A percentile compares a stretch with the other conserved stretches of the same genome.
These are phyloP conservation scores for Idaea biselata DNA, from an alignment of 2,888 invertebrate species.

Conservation along the genomic window DNA sequence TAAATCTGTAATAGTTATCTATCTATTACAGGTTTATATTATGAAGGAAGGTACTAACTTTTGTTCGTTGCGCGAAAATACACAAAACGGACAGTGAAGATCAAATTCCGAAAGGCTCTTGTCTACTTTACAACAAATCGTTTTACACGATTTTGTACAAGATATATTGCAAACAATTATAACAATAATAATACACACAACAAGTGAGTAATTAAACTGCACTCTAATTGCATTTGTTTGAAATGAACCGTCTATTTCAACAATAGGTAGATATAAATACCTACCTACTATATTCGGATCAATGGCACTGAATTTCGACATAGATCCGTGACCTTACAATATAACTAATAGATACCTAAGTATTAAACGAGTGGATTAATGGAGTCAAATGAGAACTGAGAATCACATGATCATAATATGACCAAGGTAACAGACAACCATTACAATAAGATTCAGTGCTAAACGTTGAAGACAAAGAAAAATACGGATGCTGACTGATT, in stretches of 20 bases:
- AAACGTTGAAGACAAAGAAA: conserved; percentile 42
- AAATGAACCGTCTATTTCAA: not conserved
- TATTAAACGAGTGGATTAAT: conserved; percentile 51
- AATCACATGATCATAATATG: conserved; percentile 39
- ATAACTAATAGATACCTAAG: conserved; percentile 55
- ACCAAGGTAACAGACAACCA: conserved; percentile 54
- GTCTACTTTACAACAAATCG: not conserved
- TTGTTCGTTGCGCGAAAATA: not conserved
- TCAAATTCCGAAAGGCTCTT: not conserved
- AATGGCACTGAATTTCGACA: conserved; percentile 20
- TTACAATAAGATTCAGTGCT: conserved; percentile 31
- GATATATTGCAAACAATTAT: not conserved
- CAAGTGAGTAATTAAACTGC: not conserved
- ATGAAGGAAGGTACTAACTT: no score
- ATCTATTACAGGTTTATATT: no score
- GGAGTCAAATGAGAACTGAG: conserved; percentile 48
- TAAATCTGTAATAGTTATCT: no score
- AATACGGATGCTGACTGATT: conserved; percentile 30
- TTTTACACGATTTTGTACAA: not conserved
- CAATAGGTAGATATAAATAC: no score
- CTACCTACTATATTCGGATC: not conserved
- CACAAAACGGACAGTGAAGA: not conserved
- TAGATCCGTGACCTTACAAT: conserved; percentile 57
- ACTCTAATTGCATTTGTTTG: conserved; percentile 1
- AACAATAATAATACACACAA: not conserved